Conservation (phyloP, 1,140 invertebrate genomes). For the Bombyx mori region DNA sequence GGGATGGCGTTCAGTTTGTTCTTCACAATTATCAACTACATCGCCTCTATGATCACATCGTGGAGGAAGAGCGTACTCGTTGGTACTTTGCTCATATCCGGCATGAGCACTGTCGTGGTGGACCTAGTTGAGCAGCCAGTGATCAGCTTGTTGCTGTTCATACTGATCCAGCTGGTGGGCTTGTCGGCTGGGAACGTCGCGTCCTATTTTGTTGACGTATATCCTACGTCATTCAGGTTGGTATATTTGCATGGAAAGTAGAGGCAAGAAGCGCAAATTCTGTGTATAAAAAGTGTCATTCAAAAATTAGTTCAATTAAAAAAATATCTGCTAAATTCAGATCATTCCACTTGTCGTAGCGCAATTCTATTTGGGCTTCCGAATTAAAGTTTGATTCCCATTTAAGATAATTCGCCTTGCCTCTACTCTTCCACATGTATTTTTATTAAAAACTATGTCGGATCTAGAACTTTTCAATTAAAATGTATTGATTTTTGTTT, state of each 20-base stretch:
- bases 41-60: background rate
- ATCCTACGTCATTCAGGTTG: slow-evolving; percentile 6
- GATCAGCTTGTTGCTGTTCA: slow-evolving; percentile 1
- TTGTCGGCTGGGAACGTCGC: slow-evolving; percentile 1
- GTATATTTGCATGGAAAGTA: background rate
- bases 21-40: background rate
- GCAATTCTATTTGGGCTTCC: too few relatives aligned
- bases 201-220: slow-evolving; percentile 5
- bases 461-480: too few relatives aligned
- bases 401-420: too few relatives aligned
- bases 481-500: too few relatives aligned
- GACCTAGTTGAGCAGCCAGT: slow-evolving; percentile 3
- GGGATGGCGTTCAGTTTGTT: slow-evolving; percentile 3
- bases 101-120: background rate
- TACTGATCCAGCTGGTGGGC: background rate
- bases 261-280: too few relatives aligned
- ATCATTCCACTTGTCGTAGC: too few relatives aligned
- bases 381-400: too few relatives aligned
- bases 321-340: too few relatives aligned
- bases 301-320: too few relatives aligned
- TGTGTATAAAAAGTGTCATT: too few relatives aligned
- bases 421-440: too few relatives aligned
- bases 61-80: background rate
- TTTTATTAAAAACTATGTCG: too few relatives aligned
- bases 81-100: background rate